Base-by-base conservation (phyloP, 2,113 vertebrate genomes). In the Sorex fumeus region DNA sequence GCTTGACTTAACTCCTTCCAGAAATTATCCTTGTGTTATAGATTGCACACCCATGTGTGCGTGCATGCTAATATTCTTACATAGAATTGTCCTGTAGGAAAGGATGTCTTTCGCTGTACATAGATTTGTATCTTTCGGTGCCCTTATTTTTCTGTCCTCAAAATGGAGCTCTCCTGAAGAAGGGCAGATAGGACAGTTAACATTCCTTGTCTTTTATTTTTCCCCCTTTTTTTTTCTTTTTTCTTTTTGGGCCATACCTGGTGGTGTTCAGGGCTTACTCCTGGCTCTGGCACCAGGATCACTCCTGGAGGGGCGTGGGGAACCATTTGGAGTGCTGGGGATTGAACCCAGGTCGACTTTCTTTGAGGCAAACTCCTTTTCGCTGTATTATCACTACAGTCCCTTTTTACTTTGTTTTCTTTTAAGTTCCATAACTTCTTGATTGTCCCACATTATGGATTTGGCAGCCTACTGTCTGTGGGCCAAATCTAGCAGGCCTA, bases 21-120 rank as follows among this genome's bases (percentile, higher is more conserved):
- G 60, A 93, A 95, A 67, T 81, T 85, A 85, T 75, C 19, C 66
- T 76, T 40, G 5, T 66, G 21, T 93, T 40, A 1, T 43, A 28
- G 85, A 84, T 50, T 78, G 32, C 6, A 32, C 12, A 30, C 1
- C 23, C 3, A 30, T 5, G 57, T 13, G 53, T 7, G 32, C 25
- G 15, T 5, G 16, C 2, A n/a, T 23, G 13, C 18, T 28, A 72
- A 34, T 74, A 6, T 91, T 86, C 8, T 88, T 85, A 75, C 85
- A 69, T 76, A 76, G 71, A 78, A 77, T 87, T 74, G 53, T 53
- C 15, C 18, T 75, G 5, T 88, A 25, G 23, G 16, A 70, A 13
- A 64, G 2, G 50, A 19, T 75, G 8, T 75, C 19, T 88, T 95
- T 2, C 88, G 2, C 67, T 75, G 47, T 88, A 43, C 1, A 32